phyloP scores from a whole-genome alignment of 2,113 vertebrate genomes.

The Chloropsis hardwickii region DNA sequence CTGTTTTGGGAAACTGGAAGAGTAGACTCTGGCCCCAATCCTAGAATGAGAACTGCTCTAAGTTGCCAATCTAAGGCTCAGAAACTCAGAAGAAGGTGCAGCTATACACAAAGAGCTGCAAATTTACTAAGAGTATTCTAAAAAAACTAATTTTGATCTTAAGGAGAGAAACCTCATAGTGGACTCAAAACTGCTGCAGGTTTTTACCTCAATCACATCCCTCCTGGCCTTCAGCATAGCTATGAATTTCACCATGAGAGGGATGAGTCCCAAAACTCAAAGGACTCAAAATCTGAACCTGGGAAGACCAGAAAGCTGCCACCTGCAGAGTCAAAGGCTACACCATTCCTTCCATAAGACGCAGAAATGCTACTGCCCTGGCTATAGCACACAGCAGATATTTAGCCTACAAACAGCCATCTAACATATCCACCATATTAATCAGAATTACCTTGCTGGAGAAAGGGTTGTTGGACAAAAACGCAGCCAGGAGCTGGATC shows the following conservation, averaged over 20 bases:
- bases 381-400: not conserved
- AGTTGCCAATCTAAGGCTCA: not conserved
- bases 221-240: not conserved
- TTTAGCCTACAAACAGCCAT: not conserved
- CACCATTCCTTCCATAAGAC: not conserved
- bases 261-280: not conserved
- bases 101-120: not conserved
- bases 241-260: not conserved
- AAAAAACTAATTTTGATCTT: not conserved
- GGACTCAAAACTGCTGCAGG: not conserved
- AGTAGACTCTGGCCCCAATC: not conserved
- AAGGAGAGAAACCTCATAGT: not conserved
- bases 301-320: not conserved
- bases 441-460: conserved; percentile 84
- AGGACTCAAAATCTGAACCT: not conserved
- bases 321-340: not conserved
- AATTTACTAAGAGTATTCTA: not conserved
- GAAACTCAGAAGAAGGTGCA: not conserved
- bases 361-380: not conserved
- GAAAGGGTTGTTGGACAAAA: conserved; percentile 95
- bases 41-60: not conserved
- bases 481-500: conserved; percentile 88
- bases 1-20: not conserved
- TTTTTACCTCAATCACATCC: not conserved
- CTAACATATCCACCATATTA: not conserved